Base-by-base conservation (phyloP, 2,888 invertebrate species). In the Acrobasis repandana region DNA sequence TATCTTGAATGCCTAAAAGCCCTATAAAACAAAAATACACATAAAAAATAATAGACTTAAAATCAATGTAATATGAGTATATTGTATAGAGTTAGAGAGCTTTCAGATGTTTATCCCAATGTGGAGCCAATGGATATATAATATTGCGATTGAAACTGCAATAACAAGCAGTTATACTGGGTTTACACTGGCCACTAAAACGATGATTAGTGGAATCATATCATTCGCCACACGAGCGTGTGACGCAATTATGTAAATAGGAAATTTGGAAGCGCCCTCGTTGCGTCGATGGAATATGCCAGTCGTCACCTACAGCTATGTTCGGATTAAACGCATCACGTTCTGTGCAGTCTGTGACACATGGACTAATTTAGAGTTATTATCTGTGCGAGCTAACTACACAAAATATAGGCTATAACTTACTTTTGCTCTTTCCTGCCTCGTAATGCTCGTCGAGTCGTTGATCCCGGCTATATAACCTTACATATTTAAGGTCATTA, bases 191-290 rank as follows among this genome's bases (percentile, higher is more conserved):
- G 69, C 67, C 71, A 73, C 74, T 78, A 74, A 80, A 82, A 80
- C 74, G 79, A 75, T 77, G 74, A 81, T 82, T 80, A 80, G 75
- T 75, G 54, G 20, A 82, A 82, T 80, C 70, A 73, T 71, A 65
- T 72, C 69, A 67, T 73, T 67, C 59, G 69, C 67, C 69, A 73
- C 76, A 75, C 72, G 69, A 66, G 64, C 74, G 74, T 77, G 68
- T 79, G 73, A 75, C 79, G 77, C 81, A 80, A 83, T 85, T 86
- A 85, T 85, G 85, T 76, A 85, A 86, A 86, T 85, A 73, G 72
- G 74, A 71, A 77, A 73, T 73, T 74, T 72, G 68, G 75, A 66
- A 72, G 74, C 73, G 67, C 61, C 6, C 28, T 28, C 28, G 28
- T 28, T 8, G 28, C 43, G 14, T 43, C 43, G 43, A n/a, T 43